phyloP scores from a whole-genome alignment of 2,888 invertebrate species.

The Biston betularia region DNA sequence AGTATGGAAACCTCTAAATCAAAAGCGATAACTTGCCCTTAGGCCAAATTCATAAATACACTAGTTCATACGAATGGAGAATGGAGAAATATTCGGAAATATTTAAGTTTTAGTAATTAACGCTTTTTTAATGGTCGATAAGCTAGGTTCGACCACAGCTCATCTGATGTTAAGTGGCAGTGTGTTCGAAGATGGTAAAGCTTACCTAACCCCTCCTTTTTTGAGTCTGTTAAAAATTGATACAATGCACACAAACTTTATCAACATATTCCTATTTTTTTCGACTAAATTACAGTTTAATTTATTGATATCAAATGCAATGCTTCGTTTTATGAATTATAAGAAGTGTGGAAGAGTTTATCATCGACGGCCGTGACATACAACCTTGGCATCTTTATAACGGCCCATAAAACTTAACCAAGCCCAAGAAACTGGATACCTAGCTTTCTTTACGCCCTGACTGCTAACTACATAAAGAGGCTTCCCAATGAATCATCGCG shows the following conservation, averaged over 20 bases:
- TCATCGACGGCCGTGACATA: conserved; percentile 31
- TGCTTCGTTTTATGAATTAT: not conserved
- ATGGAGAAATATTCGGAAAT: conserved; percentile 10
- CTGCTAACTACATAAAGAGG: not conserved
- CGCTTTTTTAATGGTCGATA: not conserved
- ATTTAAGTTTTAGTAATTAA: conserved; percentile 10
- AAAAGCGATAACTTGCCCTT: conserved; percentile 16
- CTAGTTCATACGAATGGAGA: conserved; percentile 5
- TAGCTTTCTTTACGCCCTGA: conserved; percentile 7
- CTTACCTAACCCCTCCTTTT: not conserved
- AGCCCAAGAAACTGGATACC: conserved; percentile 6
- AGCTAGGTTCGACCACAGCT: no score
- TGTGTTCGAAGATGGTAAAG: not conserved
- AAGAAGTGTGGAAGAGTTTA: conserved; percentile 19
- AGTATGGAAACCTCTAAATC: conserved; percentile 22
- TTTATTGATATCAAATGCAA: not conserved
- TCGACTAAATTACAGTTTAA: not conserved
- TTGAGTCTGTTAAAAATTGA: no score
- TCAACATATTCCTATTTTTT: no score
- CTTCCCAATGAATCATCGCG: not conserved
- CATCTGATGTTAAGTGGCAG: no score
- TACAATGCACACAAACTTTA: no score
- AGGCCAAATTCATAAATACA: conserved; percentile 16
- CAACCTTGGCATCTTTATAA: conserved; percentile 33
- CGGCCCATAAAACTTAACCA: conserved; percentile 12